Evolutionary conservation across 2,797 vertebrate species (phyloP).

Genomic region (Pseudochaenichthys georgianus): DNA sequence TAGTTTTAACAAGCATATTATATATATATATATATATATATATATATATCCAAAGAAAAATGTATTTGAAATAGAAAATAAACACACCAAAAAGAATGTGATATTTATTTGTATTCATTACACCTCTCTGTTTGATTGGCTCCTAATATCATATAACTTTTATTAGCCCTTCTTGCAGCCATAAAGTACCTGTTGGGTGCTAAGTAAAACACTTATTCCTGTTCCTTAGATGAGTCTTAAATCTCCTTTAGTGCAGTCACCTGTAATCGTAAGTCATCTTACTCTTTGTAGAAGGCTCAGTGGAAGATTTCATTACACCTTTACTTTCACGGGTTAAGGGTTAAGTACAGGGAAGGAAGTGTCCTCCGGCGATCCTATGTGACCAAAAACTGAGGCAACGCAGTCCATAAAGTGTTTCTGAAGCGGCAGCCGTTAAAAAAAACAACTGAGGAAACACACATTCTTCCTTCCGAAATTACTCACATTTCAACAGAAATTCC

Average conservation of each 20-base stretch:
- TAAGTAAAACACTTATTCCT: constrained; percentile 59
- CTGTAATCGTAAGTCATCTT: constrained; percentile 78
- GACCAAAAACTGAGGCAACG: constrained; percentile 85
- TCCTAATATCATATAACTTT: background rate
- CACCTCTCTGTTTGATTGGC: constrained; percentile 27
- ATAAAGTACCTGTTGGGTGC: constrained; percentile 64
- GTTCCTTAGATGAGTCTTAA: constrained; percentile 74
- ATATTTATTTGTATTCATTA: background rate
- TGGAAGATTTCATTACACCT: constrained; percentile 88
- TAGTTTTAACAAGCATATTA: background rate
- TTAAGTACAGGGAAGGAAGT: constrained; percentile 94
- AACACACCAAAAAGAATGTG: constrained; percentile 9
- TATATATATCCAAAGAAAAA: background rate
- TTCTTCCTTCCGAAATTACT: constrained; percentile 76
- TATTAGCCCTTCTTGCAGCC: constrained; percentile 22
- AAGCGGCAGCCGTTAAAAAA: constrained; percentile 82
- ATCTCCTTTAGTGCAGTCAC: constrained; percentile 74
- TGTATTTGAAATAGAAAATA: constrained; percentile 10
- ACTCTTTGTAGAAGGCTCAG: constrained; percentile 84
- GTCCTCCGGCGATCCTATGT: constrained; percentile 87
- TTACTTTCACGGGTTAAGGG: constrained; percentile 89
- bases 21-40: background rate
- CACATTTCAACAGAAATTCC: constrained; percentile 80
- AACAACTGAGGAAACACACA: constrained; percentile 85
- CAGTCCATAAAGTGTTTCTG: constrained; percentile 78